These are phyloP conservation scores for Linepithema humile DNA, from an alignment of 1,140 invertebrate species.

Conservation along the genomic window DNA sequence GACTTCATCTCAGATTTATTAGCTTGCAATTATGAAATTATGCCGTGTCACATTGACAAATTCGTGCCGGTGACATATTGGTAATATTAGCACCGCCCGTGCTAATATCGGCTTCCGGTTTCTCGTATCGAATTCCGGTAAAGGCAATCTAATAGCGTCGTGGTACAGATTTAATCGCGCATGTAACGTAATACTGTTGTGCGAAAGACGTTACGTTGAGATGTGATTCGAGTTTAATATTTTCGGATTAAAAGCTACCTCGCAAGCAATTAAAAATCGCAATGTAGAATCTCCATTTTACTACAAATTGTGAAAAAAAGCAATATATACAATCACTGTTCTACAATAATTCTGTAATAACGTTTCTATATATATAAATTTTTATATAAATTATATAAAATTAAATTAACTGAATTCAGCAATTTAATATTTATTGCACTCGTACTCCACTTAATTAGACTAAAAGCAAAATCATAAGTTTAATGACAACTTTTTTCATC, in stretches of 20 bases:
- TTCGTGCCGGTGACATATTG: constrained; percentile 30
- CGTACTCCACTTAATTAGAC: constrained; percentile 1
- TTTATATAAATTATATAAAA: background rate
- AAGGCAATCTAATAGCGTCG: constrained; percentile 45
- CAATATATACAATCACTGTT: background rate
- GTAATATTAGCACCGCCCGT: constrained; percentile 24
- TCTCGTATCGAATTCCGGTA: constrained; percentile 34
- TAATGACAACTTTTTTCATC: background rate
- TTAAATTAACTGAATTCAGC: background rate
- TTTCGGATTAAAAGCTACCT: background rate
- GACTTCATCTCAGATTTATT: background rate
- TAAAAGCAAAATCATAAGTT: constrained; percentile 1
- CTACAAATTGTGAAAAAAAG: background rate
- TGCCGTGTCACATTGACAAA: background rate
- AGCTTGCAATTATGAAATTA: constrained; percentile 7
- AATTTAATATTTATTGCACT: background rate
- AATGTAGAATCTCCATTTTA: background rate
- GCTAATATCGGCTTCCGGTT: constrained; percentile 38
- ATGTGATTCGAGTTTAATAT: background rate
- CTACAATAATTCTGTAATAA: background rate
- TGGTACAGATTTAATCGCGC: constrained; percentile 27
- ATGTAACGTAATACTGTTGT: constrained; percentile 8
- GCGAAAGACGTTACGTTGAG: background rate
- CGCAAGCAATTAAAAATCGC: background rate
- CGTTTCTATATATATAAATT: background rate